Evolutionary conservation across 2,888 invertebrate species (phyloP).

Genomic region (Lasioglossum villosulum): DNA sequence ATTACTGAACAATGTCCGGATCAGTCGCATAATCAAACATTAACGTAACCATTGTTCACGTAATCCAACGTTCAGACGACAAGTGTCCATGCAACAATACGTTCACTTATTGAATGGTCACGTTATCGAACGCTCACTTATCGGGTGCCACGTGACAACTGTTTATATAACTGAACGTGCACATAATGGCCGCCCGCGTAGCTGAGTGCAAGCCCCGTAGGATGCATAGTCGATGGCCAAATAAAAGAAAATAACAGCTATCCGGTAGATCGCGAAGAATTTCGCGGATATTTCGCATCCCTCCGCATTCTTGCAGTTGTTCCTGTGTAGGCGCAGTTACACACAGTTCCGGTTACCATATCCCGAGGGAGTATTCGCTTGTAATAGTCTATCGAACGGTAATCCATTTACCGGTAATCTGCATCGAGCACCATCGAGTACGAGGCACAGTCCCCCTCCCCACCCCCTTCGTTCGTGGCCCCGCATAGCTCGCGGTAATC

Average conservation of each 20-base stretch:
- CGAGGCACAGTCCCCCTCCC: background rate
- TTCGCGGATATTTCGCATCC: background rate
- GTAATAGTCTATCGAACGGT: constrained; percentile 76
- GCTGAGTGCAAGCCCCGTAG: background rate
- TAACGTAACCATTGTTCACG: too few species aligned
- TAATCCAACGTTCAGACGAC: too few species aligned
- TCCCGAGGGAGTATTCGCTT: constrained; percentile 64
- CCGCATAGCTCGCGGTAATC: constrained; percentile 34
- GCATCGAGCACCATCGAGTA: constrained; percentile 50
- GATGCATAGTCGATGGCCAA: background rate
- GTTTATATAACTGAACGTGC: background rate
- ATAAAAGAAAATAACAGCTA: background rate
- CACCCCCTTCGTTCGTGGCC: background rate
- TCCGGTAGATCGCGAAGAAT: background rate
- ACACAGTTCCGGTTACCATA: constrained; percentile 11
- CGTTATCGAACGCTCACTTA: too few species aligned
- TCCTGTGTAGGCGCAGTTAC: constrained; percentile 18
- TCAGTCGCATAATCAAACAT: too few species aligned
- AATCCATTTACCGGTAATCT: constrained; percentile 77
- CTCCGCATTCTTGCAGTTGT: constrained; percentile 40
- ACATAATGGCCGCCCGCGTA: background rate
- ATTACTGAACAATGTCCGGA: too few species aligned
- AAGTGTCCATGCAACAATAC: too few species aligned
- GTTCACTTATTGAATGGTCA: too few species aligned
- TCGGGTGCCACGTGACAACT: too few species aligned